Base-by-base conservation (phyloP, 2,113 vertebrate species). In the Sylvietta virens region DNA sequence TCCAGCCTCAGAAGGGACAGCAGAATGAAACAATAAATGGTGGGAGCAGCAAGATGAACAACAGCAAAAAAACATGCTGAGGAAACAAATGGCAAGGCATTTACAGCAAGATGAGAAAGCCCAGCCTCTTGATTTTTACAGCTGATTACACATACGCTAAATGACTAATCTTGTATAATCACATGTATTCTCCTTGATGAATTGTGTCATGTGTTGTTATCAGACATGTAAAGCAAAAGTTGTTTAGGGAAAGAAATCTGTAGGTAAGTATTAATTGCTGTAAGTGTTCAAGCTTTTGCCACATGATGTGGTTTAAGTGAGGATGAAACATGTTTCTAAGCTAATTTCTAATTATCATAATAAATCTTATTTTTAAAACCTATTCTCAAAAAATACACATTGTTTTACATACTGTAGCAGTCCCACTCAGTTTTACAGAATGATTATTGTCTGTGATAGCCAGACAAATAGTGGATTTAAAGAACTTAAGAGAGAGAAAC, bases 401-500 rank as follows among this genome's bases (percentile, higher is more conserved):
- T 77, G 48, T 15, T 82, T 79, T 61, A 81, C 31, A 62, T 13
- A 56, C 31, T 51, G 33, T 15, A 79, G 62, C 42, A 64, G 17
- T 71, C 62, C 28, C 66, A 71, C 0, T 51, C 23, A 54, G 10
- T 40, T 92, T 86, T 61, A 81, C 15, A 74, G 40, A 39, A 74
- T 24, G 1, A 37, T 47, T 56, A 71, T 30, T 35, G 27, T 42
- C 57, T 94, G 69, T 30, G 40, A 22, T 61, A 76, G 30, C 58
- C 54, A 88, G 48, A 13, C n/a, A n/a, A n/a, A n/a, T n/a, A 21
- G 57, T 91, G 62, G 73, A 91, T 72, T 92, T 88, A 39, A 83
- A 86, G 70, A 94, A 91, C 74, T 95, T 83, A 87, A 78, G 81
- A 97, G 89, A 87, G 93, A 97, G 88, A 96, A 97, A 97, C 91